Evolutionary conservation across 1,140 invertebrate genomes (phyloP).

Genomic region (Cydia splendana): DNA sequence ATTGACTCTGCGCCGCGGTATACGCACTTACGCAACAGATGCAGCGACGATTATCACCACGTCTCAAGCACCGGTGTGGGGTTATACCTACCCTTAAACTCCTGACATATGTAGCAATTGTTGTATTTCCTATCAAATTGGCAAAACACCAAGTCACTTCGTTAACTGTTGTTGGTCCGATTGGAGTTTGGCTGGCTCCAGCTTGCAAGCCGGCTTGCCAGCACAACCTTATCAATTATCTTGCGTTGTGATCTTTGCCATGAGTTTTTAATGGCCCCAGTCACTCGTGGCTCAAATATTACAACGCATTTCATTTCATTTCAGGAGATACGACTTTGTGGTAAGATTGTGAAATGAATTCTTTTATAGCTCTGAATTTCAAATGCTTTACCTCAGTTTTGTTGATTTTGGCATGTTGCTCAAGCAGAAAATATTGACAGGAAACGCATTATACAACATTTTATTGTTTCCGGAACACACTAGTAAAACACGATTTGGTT

Average conservation of each 20-base stretch:
- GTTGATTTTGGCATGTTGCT: not conserved
- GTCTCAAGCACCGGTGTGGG: not conserved
- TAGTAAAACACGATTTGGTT: too few species aligned
- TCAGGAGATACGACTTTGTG: too few species aligned
- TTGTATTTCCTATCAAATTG: conserved; percentile 1
- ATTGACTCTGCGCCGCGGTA: too few species aligned
- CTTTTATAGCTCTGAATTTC: not conserved
- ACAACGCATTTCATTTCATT: too few species aligned
- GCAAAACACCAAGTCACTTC: not conserved
- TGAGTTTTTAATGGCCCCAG: not conserved
- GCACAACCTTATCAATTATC: too few species aligned
- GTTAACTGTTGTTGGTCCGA: not conserved
- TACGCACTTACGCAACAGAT: too few species aligned
- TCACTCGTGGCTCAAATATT: not conserved
- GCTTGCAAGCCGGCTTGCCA: not conserved
- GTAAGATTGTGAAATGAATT: too few species aligned
- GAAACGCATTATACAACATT: not conserved
- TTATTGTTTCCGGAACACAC: not conserved
- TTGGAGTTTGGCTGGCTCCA: not conserved
- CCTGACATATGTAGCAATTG: not conserved
- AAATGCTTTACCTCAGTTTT: not conserved
- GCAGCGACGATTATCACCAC: not conserved
- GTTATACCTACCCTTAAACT: not conserved
- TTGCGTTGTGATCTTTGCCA: too few species aligned
- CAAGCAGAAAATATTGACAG: not conserved